Base-by-base conservation (phyloP, 2,888 invertebrate genomes). In the Macropis europaea region DNA sequence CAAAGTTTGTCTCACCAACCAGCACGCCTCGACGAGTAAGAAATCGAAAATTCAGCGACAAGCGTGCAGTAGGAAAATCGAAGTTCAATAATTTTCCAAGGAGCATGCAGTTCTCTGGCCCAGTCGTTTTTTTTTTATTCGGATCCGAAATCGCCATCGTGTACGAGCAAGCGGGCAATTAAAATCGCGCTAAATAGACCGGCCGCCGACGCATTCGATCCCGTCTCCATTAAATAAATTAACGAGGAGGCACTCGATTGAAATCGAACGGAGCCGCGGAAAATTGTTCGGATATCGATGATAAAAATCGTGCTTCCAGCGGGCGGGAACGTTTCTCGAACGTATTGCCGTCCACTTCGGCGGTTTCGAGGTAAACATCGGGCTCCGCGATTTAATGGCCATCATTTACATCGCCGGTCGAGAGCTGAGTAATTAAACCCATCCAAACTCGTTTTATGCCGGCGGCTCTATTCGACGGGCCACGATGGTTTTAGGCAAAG, bases 341-440 rank as follows among this genome's bases (percentile, higher is more conserved):
- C 80, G 72, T 72, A 79, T 76, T 73, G 71, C 73, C 73, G 73
- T 73, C 71, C 79, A 81, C 77, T 78, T 77, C 70, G 70, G 74
- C 50, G 80, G 77, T 79, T 77, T 77, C 75, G 76, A 64, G 77
- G 84, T 83, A 85, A 85, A 86, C 85, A 81, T 79, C 73, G 79
- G 76, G 76, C 80, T 68, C 78, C 76, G 73, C 75, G 77, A 84
- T 85, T 85, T 87, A 84, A 87, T 86, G 84, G 84, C 80, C 78
- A 77, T 81, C 84, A 85, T 86, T 86, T 84, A 86, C 86, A 86
- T 84, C 82, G 84, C 73, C 76, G 74, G 73, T 84, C 78, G 82
- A 87, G 87, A 85, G 87, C 87, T 87, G 82, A 85, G 87, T 83
- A 87, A 87, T 87, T 87, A 87, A 86, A 86, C 81, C 84, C 79